Base-by-base conservation (phyloP, 2,113 vertebrate genomes). In the Chloebia gouldiae region DNA sequence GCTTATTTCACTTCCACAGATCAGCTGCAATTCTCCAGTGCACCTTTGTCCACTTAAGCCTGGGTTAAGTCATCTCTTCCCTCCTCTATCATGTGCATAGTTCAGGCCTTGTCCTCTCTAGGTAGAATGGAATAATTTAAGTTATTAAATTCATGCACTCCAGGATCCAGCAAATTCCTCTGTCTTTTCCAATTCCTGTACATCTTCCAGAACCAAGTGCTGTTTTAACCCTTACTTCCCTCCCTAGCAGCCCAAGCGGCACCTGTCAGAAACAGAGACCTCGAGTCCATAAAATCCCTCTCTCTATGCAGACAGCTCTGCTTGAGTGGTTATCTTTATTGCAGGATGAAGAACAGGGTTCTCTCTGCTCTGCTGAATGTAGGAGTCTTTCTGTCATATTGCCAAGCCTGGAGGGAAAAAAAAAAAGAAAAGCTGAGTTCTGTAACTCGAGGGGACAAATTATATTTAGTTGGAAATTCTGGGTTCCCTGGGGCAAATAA, bases 151-250 rank as follows among this genome's bases (percentile, higher is more conserved):
- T 68, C 28, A 56, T 8, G 7, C 44, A 42, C 18, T 60, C n/a
- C 31, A 68, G 37, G 33, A 93, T 95, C 44, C 65, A 91, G 72
- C 60, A 95, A 95, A 95, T 96, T 95, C 92, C 80, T 88, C 76
- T 90, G 85, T 91, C 85, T 88, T 95, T 56, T 95, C 64, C 72
- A 92, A 75, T 96, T 96, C 90, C 53, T 61, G 71, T 92, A 93
- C 76, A 84, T 78, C 49, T 90, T 95, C 69, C 92, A 94, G 92
- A 95, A 78, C 39, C 80, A 57, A 93, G 35, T 42, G 61, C 47
- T 93, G 40, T 64, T 95, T 95, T 95, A 94, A 93, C 86, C 79
- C 88, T 94, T 95, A 57, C 17, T 49, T 68, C 7, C 10, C 49
- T 90, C 86, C 33, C 45, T 71, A 66, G 56, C 37, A 61, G 60